Percentiles rank a stretch among this genome's conserved stretches.
These are phyloP conservation scores for Tuta absoluta DNA, from an alignment of 2,888 invertebrate genomes.

Conservation along the genomic window DNA sequence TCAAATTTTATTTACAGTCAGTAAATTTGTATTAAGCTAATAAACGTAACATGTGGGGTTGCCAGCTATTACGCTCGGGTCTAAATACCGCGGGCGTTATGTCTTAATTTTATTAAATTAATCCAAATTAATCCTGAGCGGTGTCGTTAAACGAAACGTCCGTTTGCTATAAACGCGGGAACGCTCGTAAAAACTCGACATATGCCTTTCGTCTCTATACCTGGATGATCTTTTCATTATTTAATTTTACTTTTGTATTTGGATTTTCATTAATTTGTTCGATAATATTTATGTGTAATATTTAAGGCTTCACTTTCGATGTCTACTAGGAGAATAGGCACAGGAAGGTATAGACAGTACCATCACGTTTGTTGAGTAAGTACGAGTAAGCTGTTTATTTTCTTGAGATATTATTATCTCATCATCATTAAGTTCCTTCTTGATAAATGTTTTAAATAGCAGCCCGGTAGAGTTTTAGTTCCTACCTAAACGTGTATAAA, in stretches of 20 bases:
- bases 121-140: conserved; percentile 62
- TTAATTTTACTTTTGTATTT: not conserved
- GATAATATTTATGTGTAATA: too few species aligned
- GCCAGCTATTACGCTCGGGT: conserved; percentile 14
- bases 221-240: conserved; percentile 33
- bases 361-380: too few species aligned
- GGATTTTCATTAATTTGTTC: too few species aligned
- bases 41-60: conserved; percentile 14
- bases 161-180: conserved; percentile 57
- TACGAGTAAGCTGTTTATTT: too few species aligned
- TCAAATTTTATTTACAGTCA: conserved; percentile 11
- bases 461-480: too few species aligned
- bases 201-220: conserved; percentile 28
- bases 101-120: conserved; percentile 66
- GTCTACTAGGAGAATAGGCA: too few species aligned
- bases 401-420: too few species aligned
- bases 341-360: too few species aligned
- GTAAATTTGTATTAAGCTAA: conserved; percentile 20
- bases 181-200: conserved; percentile 53
- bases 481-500: not conserved
- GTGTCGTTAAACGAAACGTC: conserved; percentile 50
- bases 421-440: too few species aligned
- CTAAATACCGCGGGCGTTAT: conserved; percentile 25
- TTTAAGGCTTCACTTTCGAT: too few species aligned
- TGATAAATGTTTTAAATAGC: too few species aligned